phyloP scores from a whole-genome alignment of 2,113 vertebrate genomes.

The Haemorhous mexicanus region DNA sequence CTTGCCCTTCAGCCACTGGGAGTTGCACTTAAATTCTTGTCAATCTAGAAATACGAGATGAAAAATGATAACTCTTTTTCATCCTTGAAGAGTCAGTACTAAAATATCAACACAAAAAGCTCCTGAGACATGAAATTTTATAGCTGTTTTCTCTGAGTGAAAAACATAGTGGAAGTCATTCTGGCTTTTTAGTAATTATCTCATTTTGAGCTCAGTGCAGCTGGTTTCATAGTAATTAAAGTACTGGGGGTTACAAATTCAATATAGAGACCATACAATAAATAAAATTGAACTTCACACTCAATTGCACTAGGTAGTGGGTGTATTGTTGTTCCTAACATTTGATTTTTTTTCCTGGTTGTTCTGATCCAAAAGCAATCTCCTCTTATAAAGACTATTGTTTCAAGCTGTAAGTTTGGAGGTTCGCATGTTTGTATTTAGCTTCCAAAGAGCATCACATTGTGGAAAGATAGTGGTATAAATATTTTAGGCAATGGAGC shows the following conservation, averaged over 20 bases:
- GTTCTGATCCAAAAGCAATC: background rate
- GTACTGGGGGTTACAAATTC: background rate
- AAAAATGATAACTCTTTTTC: background rate
- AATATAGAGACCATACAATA: background rate
- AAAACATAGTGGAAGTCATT: background rate
- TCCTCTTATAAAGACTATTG: background rate
- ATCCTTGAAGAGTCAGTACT: background rate
- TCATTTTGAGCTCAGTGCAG: background rate
- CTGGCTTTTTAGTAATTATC: background rate
- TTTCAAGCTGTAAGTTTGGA: background rate
- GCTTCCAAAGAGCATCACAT: background rate
- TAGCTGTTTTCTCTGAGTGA: background rate
- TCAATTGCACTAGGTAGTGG: background rate
- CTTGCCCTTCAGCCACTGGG: background rate
- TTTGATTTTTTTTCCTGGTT: background rate
- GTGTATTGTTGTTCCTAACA: background rate
- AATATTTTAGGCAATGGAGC: background rate
- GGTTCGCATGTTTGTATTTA: background rate
- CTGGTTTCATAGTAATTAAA: background rate
- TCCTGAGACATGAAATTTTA: background rate
- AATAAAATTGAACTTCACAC: background rate
- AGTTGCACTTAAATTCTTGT: background rate
- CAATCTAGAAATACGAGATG: background rate
- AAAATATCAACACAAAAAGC: background rate
- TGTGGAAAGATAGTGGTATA: background rate